phyloP scores from a whole-genome alignment of 2,797 vertebrate species.

The Eleutherodactylus coqui region DNA sequence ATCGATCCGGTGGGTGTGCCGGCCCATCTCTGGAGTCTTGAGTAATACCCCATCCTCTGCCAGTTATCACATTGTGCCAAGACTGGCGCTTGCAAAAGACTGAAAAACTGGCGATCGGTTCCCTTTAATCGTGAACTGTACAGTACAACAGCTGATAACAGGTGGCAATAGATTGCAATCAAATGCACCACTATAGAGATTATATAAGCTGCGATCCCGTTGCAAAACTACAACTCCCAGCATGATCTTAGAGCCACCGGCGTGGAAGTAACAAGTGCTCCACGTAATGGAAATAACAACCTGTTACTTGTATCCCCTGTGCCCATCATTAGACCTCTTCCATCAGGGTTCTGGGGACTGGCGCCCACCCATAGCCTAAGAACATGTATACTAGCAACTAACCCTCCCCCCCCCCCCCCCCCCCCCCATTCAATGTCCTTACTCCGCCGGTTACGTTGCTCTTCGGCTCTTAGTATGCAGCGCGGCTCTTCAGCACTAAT shows the following conservation, averaged over 20 bases:
- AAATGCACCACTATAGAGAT: not conserved
- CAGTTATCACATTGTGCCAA: no score
- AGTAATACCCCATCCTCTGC: no score
- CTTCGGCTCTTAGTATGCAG: conserved; percentile 12
- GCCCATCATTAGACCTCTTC: not conserved
- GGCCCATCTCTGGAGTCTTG: no score
- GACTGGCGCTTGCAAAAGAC: no score
- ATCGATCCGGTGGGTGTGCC: no score
- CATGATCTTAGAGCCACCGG: not conserved
- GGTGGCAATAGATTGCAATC: not conserved
- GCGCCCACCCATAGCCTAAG: not conserved
- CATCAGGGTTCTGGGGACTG: not conserved
- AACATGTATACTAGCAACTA: not conserved
- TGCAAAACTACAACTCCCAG: not conserved
- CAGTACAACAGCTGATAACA: not conserved
- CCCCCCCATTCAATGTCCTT: not conserved
- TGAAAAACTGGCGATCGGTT: no score
- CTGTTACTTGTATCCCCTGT: no score
- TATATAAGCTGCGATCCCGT: not conserved
- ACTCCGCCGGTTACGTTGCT: not conserved
- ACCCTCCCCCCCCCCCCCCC: not conserved
- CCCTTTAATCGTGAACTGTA: no score
- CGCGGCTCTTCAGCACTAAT: conserved; percentile 11
- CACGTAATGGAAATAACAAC: not conserved
- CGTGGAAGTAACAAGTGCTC: not conserved